Evolutionary conservation across 1,140 invertebrate genomes (phyloP), one percentile per base, ranked within the genome.

Genomic region (Drosophila mauritiana): DNA sequence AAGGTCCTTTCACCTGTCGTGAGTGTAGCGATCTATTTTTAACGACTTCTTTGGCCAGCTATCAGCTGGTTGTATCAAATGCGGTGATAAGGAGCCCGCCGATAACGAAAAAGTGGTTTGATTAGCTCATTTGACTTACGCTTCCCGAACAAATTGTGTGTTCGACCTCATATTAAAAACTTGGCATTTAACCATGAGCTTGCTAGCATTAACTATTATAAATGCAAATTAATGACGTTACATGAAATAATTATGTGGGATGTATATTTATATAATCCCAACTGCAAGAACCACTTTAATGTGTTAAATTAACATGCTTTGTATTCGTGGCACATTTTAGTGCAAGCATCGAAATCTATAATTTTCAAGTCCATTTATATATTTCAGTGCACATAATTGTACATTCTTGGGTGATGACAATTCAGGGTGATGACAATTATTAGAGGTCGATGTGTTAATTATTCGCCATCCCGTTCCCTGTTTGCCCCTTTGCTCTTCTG

Each of bases 371-470:
- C 8, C 8, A 15, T 27, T 48, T 48, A 48, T 3, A 13, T 31
- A 27, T 48, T 31, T 31, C 8, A 49, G 17, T 80, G 15, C 7
- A 12, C 27, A 31, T 25, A 10, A 39, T 34, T 45, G 40, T 53
- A 22, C 12, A 27, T 31, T 20, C 31, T 20, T 20, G 15, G 39
- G 40, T n/a, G n/a, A n/a, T n/a, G n/a, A n/a, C n/a, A n/a, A n/a
- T 37, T 65, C 27, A 64, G 43, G 39, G 52, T 80, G 48, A 67
- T 68, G 46, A 48, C 61, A 88, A 84, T 88, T 83, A 78, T 73
- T 70, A 74, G 54, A 84, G 84, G 84, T 89, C 73, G 62, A 57
- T 67, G 70, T 59, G 84, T 88, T 88, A 88, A 88, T 83, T 76
- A 75, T 76, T 58, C 42, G 69, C 69, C 36, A 62, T 25, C 31